Evolutionary conservation across 2,888 invertebrate genomes (phyloP).

Genomic region (Campaea margaritaria): DNA sequence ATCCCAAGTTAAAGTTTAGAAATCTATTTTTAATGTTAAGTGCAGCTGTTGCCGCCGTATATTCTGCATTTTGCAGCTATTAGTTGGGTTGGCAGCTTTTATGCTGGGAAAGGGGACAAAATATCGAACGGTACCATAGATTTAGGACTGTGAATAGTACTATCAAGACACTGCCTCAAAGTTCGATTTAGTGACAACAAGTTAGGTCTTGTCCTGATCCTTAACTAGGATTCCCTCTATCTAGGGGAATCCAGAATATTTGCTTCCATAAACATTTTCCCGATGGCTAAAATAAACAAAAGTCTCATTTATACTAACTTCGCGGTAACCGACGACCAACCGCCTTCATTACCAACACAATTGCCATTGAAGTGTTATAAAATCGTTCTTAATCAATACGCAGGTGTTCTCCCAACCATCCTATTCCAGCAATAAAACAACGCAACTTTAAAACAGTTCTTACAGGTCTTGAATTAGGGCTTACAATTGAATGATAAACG

Average conservation of each 20-base stretch:
- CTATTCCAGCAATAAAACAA: slow-evolving; percentile 5
- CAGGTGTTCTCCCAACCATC: slow-evolving; percentile 38
- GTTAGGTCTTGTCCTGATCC: too few species aligned
- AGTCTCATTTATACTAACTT: neutral
- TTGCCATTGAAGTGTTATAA: slow-evolving; percentile 39
- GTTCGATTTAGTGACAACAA: too few species aligned
- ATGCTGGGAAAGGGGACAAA: neutral
- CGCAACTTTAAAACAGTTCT: slow-evolving; percentile 12
- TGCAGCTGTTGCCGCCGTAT: slow-evolving; percentile 29
- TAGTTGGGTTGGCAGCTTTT: slow-evolving; percentile 16
- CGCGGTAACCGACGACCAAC: slow-evolving; percentile 3
- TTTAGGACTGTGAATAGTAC: too few species aligned
- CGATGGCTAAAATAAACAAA: neutral
- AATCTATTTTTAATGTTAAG: slow-evolving; percentile 33
- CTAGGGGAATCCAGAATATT: too few species aligned
- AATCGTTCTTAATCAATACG: slow-evolving; percentile 46
- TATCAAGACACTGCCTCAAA: neutral
- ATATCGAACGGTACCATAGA: neutral
- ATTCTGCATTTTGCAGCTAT: slow-evolving; percentile 26
- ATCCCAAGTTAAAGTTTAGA: slow-evolving; percentile 22
- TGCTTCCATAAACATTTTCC: neutral
- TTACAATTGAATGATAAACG: slow-evolving; percentile 31
- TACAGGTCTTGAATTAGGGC: slow-evolving; percentile 33
- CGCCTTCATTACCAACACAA: slow-evolving; percentile 21
- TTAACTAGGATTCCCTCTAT: too few species aligned